These are phyloP conservation scores for Semicossyphus pulcher DNA, from an alignment of 2,113 vertebrate species.

Conservation along the genomic window DNA sequence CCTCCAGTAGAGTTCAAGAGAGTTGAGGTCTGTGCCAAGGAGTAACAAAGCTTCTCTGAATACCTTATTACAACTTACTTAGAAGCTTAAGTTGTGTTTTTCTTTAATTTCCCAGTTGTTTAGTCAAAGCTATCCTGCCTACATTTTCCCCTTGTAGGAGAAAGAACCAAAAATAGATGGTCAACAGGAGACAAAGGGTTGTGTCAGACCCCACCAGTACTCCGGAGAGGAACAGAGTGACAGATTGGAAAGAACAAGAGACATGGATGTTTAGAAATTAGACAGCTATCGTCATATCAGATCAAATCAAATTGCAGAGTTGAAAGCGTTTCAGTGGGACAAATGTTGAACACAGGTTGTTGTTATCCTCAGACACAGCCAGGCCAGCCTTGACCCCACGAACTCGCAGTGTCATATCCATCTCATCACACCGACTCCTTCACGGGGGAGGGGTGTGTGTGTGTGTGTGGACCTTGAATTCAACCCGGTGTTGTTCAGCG, in stretches of 20 bases:
- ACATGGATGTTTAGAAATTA: conserved; percentile 19
- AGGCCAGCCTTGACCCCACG: conserved; percentile 33
- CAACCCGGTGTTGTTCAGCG: background rate
- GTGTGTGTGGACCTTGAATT: conserved; percentile 53
- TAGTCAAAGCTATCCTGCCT: background rate
- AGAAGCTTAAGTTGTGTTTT: too few relatives aligned
- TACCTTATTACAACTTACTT: too few relatives aligned
- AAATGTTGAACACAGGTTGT: conserved; percentile 12
- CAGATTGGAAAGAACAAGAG: background rate
- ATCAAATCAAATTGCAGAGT: conserved; percentile 26
- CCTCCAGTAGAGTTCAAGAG: too few relatives aligned
- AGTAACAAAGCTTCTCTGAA: too few relatives aligned
- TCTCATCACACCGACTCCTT: conserved; percentile 45
- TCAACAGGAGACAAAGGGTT: background rate
- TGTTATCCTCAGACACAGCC: conserved; percentile 13
- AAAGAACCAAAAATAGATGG: background rate
- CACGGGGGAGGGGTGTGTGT: conserved; percentile 2
- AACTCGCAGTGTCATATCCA: conserved; percentile 43
- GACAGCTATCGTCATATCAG: conserved; percentile 1
- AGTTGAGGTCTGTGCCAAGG: too few relatives aligned
- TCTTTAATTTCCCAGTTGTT: background rate
- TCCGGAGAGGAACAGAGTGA: background rate
- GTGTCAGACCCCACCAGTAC: background rate
- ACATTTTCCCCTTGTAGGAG: background rate
- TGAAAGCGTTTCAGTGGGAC: background rate